These are phyloP conservation scores for Ophion costatus DNA, from an alignment of 2,888 invertebrate genomes.

Conservation along the genomic window DNA sequence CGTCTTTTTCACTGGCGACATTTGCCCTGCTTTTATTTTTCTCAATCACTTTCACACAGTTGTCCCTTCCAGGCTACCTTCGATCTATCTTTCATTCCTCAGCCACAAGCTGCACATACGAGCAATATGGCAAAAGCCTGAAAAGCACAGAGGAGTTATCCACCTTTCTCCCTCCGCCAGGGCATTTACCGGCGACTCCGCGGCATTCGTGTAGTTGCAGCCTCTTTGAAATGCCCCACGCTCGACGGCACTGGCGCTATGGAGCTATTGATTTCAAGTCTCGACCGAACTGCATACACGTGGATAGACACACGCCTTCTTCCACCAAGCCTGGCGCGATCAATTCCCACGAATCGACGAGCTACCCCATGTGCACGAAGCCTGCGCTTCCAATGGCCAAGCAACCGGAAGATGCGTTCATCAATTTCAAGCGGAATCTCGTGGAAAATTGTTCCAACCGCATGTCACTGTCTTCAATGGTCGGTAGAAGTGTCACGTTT, in stretches of 20 bases:
- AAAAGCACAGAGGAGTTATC: constrained; percentile 30
- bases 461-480: constrained; percentile 32
- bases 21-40: constrained; percentile 39
- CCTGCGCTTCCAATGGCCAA: constrained; percentile 8
- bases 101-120: constrained; percentile 18
- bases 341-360: constrained; percentile 59
- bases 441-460: constrained; percentile 33
- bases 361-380: constrained; percentile 14
- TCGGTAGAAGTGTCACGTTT: constrained; percentile 38
- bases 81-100: constrained; percentile 50
- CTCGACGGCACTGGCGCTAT: constrained; percentile 53
- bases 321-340: constrained; percentile 51
- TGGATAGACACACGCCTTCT: constrained; percentile 35
- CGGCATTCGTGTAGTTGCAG: constrained; percentile 44
- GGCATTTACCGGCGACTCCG: constrained; percentile 22
- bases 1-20: constrained; percentile 12
- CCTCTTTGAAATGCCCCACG: constrained; percentile 60
- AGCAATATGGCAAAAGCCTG: constrained; percentile 29
- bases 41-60: constrained; percentile 54
- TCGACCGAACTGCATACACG: constrained; percentile 18
- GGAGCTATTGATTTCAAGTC: constrained; percentile 67
- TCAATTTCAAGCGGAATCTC: constrained; percentile 39
- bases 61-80: constrained; percentile 35
- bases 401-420: constrained; percentile 52
- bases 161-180: constrained; percentile 28